Evolutionary conservation across 2,113 vertebrate species (phyloP), one percentile per base, ranked within the genome.

Genomic region (Proterorhinus semilunaris): DNA sequence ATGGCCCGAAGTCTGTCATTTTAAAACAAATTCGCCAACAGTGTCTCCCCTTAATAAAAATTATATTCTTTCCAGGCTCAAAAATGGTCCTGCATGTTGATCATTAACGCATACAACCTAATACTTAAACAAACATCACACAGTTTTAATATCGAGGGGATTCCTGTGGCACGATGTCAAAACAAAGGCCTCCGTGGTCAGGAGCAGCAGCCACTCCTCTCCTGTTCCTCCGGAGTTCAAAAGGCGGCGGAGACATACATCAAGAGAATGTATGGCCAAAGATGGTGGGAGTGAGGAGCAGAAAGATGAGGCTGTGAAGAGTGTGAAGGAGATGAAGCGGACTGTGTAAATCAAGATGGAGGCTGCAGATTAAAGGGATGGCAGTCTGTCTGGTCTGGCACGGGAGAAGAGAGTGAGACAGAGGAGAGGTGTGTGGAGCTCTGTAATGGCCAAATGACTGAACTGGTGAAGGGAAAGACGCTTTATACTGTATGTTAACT

Each of bases 341-440:
- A 85, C 83, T 88, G 12, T 64, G 82, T 84, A 79, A 89, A 80
- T 81, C 80, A 80, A 80, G 82, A 87, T 75, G 72, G 82, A 80
- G 64, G 69, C 27, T 36, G 27, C 72, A 76, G 83, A 82, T 81
- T 82, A 87, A 80, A 87, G 80, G 75, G 81, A 66, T 71, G 72
- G 52, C 65, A 68, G 69, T 76, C 72, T 80, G 83, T 68, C 83
- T 86, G 64, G 76, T 84, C 79, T 85, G 50, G 71, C 80, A 49
- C 1, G 44, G 72, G 8, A 27, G 53, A 55, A 10, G 51, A 55
- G 68, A 62, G 55, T 68, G 55, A 54, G 27, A 64, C 64, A 71
- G 52, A 64, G 62, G 70, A 69, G 52, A 68, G 66, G 68, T 43
- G 75, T 71, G 65, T 68, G 71, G 77, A 77, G 80, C 74, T 82